Evolutionary conservation across 2,797 vertebrate genomes (phyloP).

Genomic region (Cyclura pinguis): DNA sequence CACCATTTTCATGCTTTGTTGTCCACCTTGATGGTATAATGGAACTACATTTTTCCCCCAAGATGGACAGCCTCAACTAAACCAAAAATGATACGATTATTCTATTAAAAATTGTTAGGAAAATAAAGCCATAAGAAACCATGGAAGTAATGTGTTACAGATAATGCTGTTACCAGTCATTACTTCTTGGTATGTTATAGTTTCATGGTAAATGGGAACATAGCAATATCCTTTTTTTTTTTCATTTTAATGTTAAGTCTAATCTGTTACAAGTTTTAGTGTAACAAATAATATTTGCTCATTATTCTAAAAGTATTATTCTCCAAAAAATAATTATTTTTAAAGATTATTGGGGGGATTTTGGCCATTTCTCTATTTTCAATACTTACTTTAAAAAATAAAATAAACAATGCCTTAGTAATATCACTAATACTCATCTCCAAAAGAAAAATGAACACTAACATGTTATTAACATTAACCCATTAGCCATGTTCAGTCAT

Average conservation of each 20-base stretch:
- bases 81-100: neutral
- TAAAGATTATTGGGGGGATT: neutral
- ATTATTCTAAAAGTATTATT: neutral
- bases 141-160: neutral
- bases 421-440: neutral
- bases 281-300: neutral
- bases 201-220: neutral
- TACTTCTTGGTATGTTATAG: neutral
- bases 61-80: constrained; percentile 53
- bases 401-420: neutral
- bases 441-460: neutral
- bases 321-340: neutral
- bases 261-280: neutral
- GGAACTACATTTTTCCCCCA: constrained; percentile 38
- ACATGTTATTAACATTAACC: neutral
- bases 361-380: neutral
- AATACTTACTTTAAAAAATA: no score
- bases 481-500: neutral
- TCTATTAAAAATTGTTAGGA: neutral
- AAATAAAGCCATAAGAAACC: neutral
- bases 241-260: neutral
- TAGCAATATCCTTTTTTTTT: neutral
- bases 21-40: constrained; percentile 40
- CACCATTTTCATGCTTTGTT: constrained; percentile 46
- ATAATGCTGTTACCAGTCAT: neutral